These are phyloP conservation scores for Symphodus melops DNA, from an alignment of 2,113 vertebrate genomes.

Conservation along the genomic window DNA sequence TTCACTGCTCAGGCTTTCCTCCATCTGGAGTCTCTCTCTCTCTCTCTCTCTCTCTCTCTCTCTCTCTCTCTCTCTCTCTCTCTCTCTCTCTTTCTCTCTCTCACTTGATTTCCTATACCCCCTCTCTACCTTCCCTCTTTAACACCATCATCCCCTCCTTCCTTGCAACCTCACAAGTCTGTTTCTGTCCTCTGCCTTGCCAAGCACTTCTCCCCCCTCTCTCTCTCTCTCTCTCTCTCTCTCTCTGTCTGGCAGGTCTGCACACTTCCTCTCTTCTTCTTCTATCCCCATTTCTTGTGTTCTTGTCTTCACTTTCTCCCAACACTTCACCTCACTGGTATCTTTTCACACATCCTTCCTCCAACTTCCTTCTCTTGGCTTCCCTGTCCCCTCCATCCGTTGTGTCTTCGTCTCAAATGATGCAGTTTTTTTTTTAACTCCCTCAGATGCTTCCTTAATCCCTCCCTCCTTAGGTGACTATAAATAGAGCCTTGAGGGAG, in stretches of 20 bases:
- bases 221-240: constrained; percentile 1
- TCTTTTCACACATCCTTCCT: constrained; percentile 24
- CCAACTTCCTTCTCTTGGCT: constrained; percentile 10
- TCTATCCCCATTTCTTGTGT: constrained; percentile 36
- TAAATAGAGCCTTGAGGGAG: constrained; percentile 69
- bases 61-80: constrained; percentile 11
- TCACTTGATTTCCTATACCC: constrained; percentile 37
- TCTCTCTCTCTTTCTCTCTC: constrained; percentile 45
- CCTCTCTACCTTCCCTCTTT: constrained; percentile 21
- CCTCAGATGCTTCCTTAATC: constrained; percentile 29
- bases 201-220: constrained; percentile 20
- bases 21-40: constrained; percentile 70
- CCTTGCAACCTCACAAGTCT: constrained; percentile 31
- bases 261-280: constrained; percentile 43
- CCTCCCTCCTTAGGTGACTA: constrained; percentile 55
- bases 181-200: constrained; percentile 9
- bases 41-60: constrained; percentile 33
- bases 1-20: constrained; percentile 59
- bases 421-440: constrained; percentile 21
- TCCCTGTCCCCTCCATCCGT: constrained; percentile 24
- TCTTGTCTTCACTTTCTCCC: constrained; percentile 29
- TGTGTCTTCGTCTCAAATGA: constrained; percentile 27
- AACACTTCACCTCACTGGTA: constrained; percentile 42
- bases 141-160: constrained; percentile 45
- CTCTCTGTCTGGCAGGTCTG: constrained; percentile 50